Base-by-base conservation (phyloP, 1,140 invertebrate species). In the Asobara japonica region DNA sequence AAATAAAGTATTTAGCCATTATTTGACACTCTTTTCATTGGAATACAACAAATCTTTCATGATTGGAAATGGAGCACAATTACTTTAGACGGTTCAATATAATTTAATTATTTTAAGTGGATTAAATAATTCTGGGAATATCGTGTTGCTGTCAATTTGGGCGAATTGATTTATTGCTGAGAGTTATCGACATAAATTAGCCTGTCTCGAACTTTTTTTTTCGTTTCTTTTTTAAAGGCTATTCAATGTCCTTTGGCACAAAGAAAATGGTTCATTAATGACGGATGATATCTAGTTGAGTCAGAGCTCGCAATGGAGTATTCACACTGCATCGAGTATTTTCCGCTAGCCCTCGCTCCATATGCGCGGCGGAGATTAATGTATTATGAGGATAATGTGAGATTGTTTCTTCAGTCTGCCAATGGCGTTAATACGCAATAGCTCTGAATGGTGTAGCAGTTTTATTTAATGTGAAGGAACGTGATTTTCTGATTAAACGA, bases 241-340 rank as follows among this genome's bases (percentile, higher is more conserved):
- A 5, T 45, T 7, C 13, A 2, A 56, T 56, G n/a, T n/a, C 22
- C 18, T 56, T 7, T 25, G 51, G 25, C 25, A 56, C 51, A 56
- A 56, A 56, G 51, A 56, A 56, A 56, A 56, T 56, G 18, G 20
- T 56, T 33, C 25, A 30, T 31, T 22, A 33, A 56, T 48, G 29
- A 56, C 48, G 27, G 18, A 69, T 60, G 51, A 8, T 29, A 30
- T 33, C 27, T 56, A 51, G 18, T 71, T 62, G 36, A 71, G 65
- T 71, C 60, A 65, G 56, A 62, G 65, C 38, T 11, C 18, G 45
- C 4, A 41, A 13, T 6, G 11, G 2, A 41, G 2, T 41, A 41
- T 51, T 11, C 22, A 7, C 51, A 10, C 7, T 56, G 22, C 22
- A 56, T 25, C 22, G 10, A 56, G 11, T 16, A 11, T 45, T 38